Evolutionary conservation across 2,888 invertebrate genomes (phyloP), one percentile per base, ranked within the genome.

Genomic region (Acholoe squamosa): DNA sequence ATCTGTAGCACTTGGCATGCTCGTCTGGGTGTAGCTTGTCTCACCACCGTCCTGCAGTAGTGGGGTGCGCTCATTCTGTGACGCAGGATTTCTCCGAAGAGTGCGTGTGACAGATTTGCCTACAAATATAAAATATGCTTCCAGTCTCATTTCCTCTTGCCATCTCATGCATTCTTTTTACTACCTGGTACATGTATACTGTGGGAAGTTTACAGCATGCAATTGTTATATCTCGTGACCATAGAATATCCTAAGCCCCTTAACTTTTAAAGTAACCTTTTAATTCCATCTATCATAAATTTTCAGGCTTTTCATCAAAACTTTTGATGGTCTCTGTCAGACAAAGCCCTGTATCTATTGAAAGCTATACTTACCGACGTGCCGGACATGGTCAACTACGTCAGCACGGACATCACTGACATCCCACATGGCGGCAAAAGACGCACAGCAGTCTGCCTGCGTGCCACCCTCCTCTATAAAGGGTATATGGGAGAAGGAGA

Each of bases 401-500:
- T 99, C 99, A 92, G 97, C 97, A 93, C 98, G 98, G 71, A 99
- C 98, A 96, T 99, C 99, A 0, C 98, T 98, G n/a, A 99, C 97
- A 95, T 99, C 99, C 97, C 98, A 98, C 98, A 99, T 99, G 28
- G 98, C 98, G 92, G 97, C 96, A 96, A 98, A 98, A 0, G 98
- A 98, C 84, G 97, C 97, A 80, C 94, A 95, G 94, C 98, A 98
- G 92, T 94, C 92, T 91, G 93, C 92, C 43, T 93, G 92, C 19
- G 93, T 94, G 7, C 92, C 92, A 88, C 97, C 94, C 90, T 94
- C 93, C 93, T 96, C 96, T 28, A 98, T 97, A 95, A 97, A 99
- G 71, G 98, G 98, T 95, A 97, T 97, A 96, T 98, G 98, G n/a
- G 98, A 98, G 96, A 99, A 99, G 94, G 98, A 98, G 96, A 98